Base-by-base conservation (phyloP, 2,113 vertebrate genomes). In the Triplophysa rosa region DNA sequence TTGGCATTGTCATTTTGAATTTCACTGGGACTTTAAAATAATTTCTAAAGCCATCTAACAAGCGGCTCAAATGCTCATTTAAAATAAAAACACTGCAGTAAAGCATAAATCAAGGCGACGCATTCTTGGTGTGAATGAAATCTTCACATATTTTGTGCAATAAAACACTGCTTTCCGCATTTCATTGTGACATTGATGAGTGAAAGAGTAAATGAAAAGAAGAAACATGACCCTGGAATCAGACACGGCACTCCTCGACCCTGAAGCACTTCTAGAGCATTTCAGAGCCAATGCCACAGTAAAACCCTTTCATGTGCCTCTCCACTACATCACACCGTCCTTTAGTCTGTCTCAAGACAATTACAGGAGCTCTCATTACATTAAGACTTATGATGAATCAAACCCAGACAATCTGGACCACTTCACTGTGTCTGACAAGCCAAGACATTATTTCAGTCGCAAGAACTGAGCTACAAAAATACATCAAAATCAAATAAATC, bases 341-440 rank as follows among this genome's bases (percentile, higher is more conserved):
- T 26, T 67, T 26, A 17, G 23, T 56, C 42, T 24, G 21, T 11
- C 42, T 62, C 3, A 23, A 75, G 70, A 66, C 42, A 68, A 81
- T 67, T 68, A 71, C 17, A 47, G 78, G 10, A 10, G 54, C 29
- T 54, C 7, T 80, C 74, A 63, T 63, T 62, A 42, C 2, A 11
- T 42, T 59, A 42, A 79, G 19, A 19, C 14, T 47, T 49, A 8
- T 10, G 23, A 42, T 61, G 42, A 54, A 62, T 75, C 56, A 81
- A 81, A 61, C 52, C 14, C 8, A n/a, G 19, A n/a, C 13, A 11
- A 63, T 72, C 54, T 63, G 63, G 69, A 61, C 19, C 59, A 76
- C 73, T 63, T 76, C 24, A 63, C 73, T 1, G 73, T 9, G 73
- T 52, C 61, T 21, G 73, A 76, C 16, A 11, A 42, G 23, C 42